These are phyloP conservation scores for Trididemnum nubilum DNA, from an alignment of 23 tunicate species.

Conservation along the genomic window DNA sequence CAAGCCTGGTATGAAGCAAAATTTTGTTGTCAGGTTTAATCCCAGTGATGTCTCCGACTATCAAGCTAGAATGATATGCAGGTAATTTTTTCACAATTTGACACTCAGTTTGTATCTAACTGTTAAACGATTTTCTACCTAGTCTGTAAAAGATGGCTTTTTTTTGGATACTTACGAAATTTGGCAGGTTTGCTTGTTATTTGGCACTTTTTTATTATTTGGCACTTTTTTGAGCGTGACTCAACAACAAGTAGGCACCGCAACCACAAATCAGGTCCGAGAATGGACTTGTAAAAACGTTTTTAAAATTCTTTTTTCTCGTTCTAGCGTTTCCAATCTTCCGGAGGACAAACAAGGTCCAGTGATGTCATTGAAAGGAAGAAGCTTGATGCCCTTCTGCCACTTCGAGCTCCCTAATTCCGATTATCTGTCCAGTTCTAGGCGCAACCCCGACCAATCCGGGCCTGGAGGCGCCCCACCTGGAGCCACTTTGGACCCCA, in stretches of 20 bases:
- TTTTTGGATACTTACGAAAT: too few species aligned
- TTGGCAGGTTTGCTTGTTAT: too few species aligned
- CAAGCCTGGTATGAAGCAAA: conserved; percentile 43
- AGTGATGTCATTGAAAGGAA: conserved; percentile 56
- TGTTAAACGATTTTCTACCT: too few species aligned
- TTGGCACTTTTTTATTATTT: too few species aligned
- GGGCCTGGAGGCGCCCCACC: conserved; percentile 87
- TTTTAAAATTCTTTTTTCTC: too few species aligned
- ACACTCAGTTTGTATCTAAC: too few species aligned
- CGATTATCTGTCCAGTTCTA: conserved; percentile 66
- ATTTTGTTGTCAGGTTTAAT: conserved; percentile 62
- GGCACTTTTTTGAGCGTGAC: too few species aligned
- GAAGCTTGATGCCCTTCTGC: conserved; percentile 91
- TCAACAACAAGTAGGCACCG: too few species aligned
- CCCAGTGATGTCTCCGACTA: conserved; percentile 78
- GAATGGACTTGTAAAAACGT: too few species aligned
- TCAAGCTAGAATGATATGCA: conserved; percentile 68
- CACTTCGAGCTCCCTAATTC: conserved; percentile 85
- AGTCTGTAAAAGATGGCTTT: too few species aligned
- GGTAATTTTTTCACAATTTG: conserved; percentile 32
- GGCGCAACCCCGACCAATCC: conserved; percentile 73
- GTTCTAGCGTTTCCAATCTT: conserved; percentile 63
- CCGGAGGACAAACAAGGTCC: conserved; percentile 45
- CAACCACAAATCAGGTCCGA: too few species aligned
- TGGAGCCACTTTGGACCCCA: conserved; percentile 84